These are phyloP conservation scores for Cinclus cinclus DNA, from an alignment of 2,113 vertebrate genomes.

Conservation along the genomic window DNA sequence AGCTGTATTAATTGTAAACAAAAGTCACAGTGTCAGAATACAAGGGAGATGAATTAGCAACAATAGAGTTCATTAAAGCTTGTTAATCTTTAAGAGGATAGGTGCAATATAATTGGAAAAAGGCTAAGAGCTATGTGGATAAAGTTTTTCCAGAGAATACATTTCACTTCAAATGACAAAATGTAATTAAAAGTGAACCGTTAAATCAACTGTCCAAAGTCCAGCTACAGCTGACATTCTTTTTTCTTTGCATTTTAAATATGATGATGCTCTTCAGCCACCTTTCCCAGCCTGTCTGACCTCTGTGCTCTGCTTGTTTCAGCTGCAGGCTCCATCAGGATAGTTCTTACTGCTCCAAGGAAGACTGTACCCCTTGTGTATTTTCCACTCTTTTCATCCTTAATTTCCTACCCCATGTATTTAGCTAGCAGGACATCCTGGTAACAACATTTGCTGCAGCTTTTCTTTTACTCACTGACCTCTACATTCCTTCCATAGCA, in stretches of 20 bases:
- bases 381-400: not conserved
- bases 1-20: constrained; percentile 51
- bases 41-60: constrained; percentile 46
- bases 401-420: not conserved
- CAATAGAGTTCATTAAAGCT: constrained; percentile 23
- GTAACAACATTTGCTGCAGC: not conserved
- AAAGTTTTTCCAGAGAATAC: constrained; percentile 53
- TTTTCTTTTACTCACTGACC: not conserved
- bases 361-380: not conserved
- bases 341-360: not conserved
- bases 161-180: constrained; percentile 68
- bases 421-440: not conserved
- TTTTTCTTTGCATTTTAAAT: not conserved
- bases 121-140: constrained; percentile 6
- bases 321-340: not conserved
- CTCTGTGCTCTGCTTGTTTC: not conserved
- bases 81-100: constrained; percentile 45
- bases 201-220: constrained; percentile 63
- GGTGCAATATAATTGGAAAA: constrained; percentile 3
- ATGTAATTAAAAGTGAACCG: constrained; percentile 62
- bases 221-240: not conserved
- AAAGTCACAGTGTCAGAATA: constrained; percentile 60
- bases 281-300: not conserved
- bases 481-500: not conserved
- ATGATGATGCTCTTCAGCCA: not conserved